Evolutionary conservation across 92 coral and sea anemone species (phyloP), one percentile per base, ranked within the genome.

Genomic region (Phenganax stokvisi): DNA sequence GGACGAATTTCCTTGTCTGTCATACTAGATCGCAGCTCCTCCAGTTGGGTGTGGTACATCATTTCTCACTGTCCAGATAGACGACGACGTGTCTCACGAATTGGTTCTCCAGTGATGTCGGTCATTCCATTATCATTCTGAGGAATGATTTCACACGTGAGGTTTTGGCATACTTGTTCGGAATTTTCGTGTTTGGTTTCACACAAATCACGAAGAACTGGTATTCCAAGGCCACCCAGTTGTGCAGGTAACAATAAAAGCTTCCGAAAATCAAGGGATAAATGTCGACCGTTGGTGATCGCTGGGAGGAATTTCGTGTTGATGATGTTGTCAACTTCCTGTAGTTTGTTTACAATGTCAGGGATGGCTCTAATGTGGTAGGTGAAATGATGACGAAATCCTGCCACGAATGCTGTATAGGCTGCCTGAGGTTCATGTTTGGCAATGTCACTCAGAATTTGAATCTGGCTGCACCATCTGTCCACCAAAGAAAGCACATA

Each of bases 381-480:
- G n/a, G 71, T 78, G 54, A 72, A 85, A 64, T 84, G 61, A 74
- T 85, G 78, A 57, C 79, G 59, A 12, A 85, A 31, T 52, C 83
- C 84, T 25, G 71, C 31, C 15, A 65, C 71, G 62, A 84, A 84
- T 16, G 84, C 77, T 52, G 87, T 54, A 72, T 74, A 87, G 51
- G 90, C 83, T 72, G 77, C 77, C 12, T 80, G 84, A 15, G 84
- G 85, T 37, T 80, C 57, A 9, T 72, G 57, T 73, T 74, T 85
- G 30, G 88, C 85, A 51, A 86, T 81, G 29, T 86, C 76, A 51
- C 81, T 72, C 69, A 86, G 76, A 20, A 81, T 68, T 31, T n/a
- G 54, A 84, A 86, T 53, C 75, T 81, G 88, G 47, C 57, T 56
- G n/a, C 82, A 81, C 88, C 88, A 81, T 25, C 72, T 51, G 1